Evolutionary conservation across 2,888 invertebrate genomes (phyloP), one percentile per base, ranked within the genome.

Genomic region (Scaeva pyrastri): DNA sequence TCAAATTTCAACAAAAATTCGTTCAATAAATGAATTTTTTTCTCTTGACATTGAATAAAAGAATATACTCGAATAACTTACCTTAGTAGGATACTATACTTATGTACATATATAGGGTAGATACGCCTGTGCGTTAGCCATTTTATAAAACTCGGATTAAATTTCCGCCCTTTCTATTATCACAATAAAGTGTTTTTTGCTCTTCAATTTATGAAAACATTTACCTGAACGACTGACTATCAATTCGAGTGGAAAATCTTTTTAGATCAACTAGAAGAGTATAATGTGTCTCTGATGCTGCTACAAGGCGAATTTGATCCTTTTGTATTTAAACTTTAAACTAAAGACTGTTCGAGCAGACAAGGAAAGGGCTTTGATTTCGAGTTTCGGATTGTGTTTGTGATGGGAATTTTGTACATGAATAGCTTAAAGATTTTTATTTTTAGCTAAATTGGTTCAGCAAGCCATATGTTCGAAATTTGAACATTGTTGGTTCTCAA

Each of bases 101-200:
- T 39, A 43, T 19, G 16, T 39, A 36, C 8, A 31, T 50, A 19
- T 50, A 12, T 19, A 21, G 11, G 14, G 52, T 26, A 36, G 45
- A 23, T 58, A 48, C 14, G 72, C 21, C 43, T 80, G 64, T 85
- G 75, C 73, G 73, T 80, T 83, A 52, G 77, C 71, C 66, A 36
- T 64, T 74, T 70, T 62, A 14, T 19, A 19, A 71, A 62, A 73
- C 86, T 85, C 89, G 90, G 89, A 91, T 91, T 91, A 91, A 91
- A 90, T 91, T 91, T 91, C 91, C 89, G 90, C 89, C 90, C 90
- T 90, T 91, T 89, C 81, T 81, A 81, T 81, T 81, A 39, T 8
- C 39, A 85, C 85, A 81, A 81, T 80, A 70, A 62, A 21, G 50
- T 23, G 12, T 41, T 52, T 39, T 45, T 52, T 8, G 23, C 36